Conservation (phyloP, 2,797 vertebrate species). For the Lepilemur septentrionalis region DNA sequence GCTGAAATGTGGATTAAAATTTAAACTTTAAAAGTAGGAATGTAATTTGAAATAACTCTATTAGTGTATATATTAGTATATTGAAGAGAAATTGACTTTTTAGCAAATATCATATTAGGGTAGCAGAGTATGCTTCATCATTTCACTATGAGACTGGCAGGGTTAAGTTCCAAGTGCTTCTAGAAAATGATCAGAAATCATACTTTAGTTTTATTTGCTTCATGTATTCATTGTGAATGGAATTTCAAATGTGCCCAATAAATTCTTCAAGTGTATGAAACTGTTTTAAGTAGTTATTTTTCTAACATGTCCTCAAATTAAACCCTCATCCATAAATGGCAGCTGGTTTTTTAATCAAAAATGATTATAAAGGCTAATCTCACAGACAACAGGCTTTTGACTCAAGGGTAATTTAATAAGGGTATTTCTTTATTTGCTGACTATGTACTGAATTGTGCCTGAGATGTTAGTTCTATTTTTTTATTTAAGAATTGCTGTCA, state of each 20-base stretch:
- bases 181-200: background rate
- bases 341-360: slow-evolving; percentile 16
- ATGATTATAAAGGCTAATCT: slow-evolving; percentile 20
- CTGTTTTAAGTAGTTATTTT: slow-evolving; percentile 3
- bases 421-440: slow-evolving; percentile 2
- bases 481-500: slow-evolving; percentile 52
- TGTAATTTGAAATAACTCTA: background rate
- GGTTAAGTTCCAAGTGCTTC: background rate
- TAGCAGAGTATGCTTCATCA: background rate
- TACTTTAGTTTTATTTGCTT: background rate
- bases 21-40: background rate
- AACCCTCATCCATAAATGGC: background rate
- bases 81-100: background rate
- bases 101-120: background rate
- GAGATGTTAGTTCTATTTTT: background rate
- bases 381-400: background rate
- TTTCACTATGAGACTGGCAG: background rate
- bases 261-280: background rate
- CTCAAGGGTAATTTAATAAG: slow-evolving; percentile 38
- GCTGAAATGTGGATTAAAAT: background rate
- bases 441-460: background rate
- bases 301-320: background rate
- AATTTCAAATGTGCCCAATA: background rate
- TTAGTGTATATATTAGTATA: background rate
- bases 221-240: background rate